Percentiles rank a stretch among this genome's conserved stretches.
phyloP scores from a whole-genome alignment of 35 echinoderm and acorn worm species.

The Strongylocentrotus purpuratus region DNA sequence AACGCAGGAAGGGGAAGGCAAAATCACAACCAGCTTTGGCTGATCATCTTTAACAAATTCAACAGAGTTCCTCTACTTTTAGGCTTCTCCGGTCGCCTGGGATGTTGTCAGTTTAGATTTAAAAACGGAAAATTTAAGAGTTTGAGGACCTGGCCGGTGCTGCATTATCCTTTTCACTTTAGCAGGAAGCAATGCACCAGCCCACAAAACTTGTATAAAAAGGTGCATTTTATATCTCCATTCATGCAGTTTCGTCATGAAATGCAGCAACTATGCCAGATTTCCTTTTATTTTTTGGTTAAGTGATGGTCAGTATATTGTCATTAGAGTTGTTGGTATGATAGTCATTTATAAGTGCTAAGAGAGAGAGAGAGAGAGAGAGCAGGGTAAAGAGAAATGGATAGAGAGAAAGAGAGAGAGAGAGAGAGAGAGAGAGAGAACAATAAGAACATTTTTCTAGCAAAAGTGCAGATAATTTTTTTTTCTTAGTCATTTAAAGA shows the following conservation, averaged over 20 bases:
- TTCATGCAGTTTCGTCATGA: not conserved
- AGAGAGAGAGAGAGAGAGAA: too few relatives aligned
- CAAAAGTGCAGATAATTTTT: too few relatives aligned
- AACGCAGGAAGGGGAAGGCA: not conserved
- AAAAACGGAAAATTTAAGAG: not conserved
- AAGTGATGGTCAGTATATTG: too few relatives aligned
- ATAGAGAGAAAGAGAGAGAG: too few relatives aligned
- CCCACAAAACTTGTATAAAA: not conserved
- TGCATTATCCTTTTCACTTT: not conserved
- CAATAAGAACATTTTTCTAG: too few relatives aligned
- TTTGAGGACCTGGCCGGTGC: not conserved
- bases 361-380: too few relatives aligned
- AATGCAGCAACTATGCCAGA: not conserved
- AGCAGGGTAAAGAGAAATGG: too few relatives aligned
- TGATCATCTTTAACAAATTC: conserved; percentile 19
- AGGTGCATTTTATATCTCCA: not conserved
- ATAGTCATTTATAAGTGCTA: too few relatives aligned
- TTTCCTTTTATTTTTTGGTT: too few relatives aligned
- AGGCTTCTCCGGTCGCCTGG: not conserved
- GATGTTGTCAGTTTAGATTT: conserved; percentile 5
- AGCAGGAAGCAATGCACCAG: not conserved
- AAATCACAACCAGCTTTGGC: conserved; percentile 2
- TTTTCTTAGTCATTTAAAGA: too few relatives aligned
- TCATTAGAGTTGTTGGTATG: too few relatives aligned
- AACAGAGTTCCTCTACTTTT: conserved; percentile 17